Base-by-base conservation (phyloP, 2,113 vertebrate species). In the Columba janthina region DNA sequence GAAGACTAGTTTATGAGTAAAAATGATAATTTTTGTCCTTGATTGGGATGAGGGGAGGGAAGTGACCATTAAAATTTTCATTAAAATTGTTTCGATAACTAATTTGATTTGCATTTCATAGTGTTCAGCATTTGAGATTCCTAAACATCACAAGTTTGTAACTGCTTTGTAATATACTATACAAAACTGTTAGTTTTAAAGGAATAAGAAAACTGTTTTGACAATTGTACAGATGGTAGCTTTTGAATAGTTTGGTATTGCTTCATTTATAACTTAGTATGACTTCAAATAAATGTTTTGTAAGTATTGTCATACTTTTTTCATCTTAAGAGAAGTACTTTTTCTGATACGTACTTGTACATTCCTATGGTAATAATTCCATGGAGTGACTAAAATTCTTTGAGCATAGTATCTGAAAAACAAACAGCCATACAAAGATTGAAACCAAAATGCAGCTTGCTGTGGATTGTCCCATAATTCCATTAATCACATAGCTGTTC, bases 41-140 rank as follows among this genome's bases (percentile, higher is more conserved):
- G 70, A 78, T 77, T 95, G 85, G 88, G 87, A 50, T 94, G 88
- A 95, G 90, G 81, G 78, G 95, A 96, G 72, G 94, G 89, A 82
- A 84, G 60, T n/a, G 5, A 75, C 72, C 26, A 53, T 86, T 93
- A 69, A 48, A 94, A 22, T 94, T 97, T 98, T 88, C 57, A 94
- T 97, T 94, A 90, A 95, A 96, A 95, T 95, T 97, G 95, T 97
- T 97, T 97, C 93, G 94, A 94, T 93, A 97, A 91, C 77, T 92
- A 70, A 93, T 94, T 96, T 97, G 95, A 93, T 98, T 90, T 94
- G 90, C 79, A 89, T 97, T 98, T 97, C 94, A 54, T 95, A 97
- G 82, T 95, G 79, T 96, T 98, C 88, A 94, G 88, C 93, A 89
- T 95, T 93, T 93, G 90, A 74, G 57, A 91, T 92, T 95, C 74